A percentile compares a stretch with the other conserved stretches of the same genome.
These are phyloP conservation scores for Budorcas taxicolor DNA, from an alignment of 2,113 vertebrate species.

Conservation along the genomic window DNA sequence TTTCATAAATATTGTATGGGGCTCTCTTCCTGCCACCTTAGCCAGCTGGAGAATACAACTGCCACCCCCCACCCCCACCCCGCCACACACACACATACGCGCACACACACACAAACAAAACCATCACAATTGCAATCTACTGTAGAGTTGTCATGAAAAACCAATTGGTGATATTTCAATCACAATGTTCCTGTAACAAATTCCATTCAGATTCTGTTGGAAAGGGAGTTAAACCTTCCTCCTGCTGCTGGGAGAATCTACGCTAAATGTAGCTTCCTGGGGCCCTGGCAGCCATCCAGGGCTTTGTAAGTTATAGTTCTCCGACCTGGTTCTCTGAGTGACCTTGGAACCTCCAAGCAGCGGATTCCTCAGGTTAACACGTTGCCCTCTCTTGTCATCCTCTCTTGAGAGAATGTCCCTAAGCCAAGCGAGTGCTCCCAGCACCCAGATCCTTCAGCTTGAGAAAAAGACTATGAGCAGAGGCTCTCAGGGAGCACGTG, in stretches of 20 bases:
- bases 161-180: conserved; percentile 77
- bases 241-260: conserved; percentile 73
- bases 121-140: conserved; percentile 1
- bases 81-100: not conserved
- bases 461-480: not conserved
- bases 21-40: conserved; percentile 8
- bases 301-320: conserved; percentile 78
- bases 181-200: conserved; percentile 72
- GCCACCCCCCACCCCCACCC: not conserved
- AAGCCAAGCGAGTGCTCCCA: fast-evolving
- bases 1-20: conserved; percentile 79
- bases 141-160: conserved; percentile 70
- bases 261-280: conserved; percentile 77
- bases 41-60: not conserved
- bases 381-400: fast-evolving
- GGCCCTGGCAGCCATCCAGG: conserved; percentile 79
- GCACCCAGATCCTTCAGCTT: not conserved
- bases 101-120: not conserved
- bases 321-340: conserved; percentile 59
- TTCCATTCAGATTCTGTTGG: conserved; percentile 74
- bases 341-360: conserved; percentile 75
- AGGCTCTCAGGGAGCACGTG: not conserved
- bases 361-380: conserved; percentile 34
- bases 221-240: conserved; percentile 76
- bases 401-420: fast-evolving